Conservation (phyloP, 2,797 vertebrate species). For the Pangasius krempfi region DNA sequence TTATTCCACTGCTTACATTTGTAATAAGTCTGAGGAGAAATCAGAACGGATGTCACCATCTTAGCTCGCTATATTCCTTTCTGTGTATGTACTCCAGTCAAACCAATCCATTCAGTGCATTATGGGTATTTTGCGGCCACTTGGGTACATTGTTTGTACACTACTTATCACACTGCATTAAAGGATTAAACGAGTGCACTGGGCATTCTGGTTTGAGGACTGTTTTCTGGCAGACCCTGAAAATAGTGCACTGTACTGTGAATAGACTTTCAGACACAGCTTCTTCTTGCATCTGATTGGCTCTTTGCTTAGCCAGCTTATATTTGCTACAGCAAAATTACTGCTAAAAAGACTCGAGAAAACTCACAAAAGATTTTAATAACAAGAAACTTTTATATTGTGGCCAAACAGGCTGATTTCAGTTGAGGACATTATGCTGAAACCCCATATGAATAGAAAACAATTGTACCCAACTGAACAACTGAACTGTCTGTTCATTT, state of each 20-base stretch:
- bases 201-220: neutral
- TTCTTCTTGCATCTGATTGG: neutral
- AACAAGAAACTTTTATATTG: neutral
- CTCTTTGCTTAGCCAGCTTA: neutral
- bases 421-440: no score
- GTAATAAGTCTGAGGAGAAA: neutral
- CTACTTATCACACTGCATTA: neutral
- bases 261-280: neutral
- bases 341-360: neutral
- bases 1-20: neutral
- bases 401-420: neutral
- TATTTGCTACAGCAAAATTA: neutral
- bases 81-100: neutral
- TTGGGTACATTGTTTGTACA: slow-evolving; percentile 1
- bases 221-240: neutral
- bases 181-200: neutral
- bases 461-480: neutral
- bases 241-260: no score
- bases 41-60: neutral
- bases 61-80: neutral
- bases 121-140: neutral
- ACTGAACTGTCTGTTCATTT: neutral
- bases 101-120: neutral
- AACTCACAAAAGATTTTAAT: neutral
- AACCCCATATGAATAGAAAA: neutral